Base-by-base conservation (phyloP, 2,888 invertebrate species). In the Sicus ferrugineus region DNA sequence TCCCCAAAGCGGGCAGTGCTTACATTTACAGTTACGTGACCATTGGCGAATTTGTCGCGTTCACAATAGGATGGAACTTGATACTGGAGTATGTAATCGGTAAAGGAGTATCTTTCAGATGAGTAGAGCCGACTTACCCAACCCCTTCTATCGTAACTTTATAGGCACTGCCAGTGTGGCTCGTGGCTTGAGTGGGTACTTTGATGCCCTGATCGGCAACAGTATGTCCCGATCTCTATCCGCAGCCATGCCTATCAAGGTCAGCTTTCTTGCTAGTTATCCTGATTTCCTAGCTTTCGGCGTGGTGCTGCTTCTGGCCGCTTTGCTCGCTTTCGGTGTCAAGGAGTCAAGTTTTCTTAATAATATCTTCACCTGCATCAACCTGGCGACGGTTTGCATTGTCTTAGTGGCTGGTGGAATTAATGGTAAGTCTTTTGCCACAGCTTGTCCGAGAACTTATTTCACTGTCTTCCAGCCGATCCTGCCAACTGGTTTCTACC, bases 301-400 rank as follows among this genome's bases (percentile, higher is more conserved):
- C 5, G 87, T 92, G 75, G 88, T 93, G 0, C 75, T 91, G 59
- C 73, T 91, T 5, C 79, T 92, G 59, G 87, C 89, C 84, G 88
- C 86, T 4, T 78, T 94, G 1, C 86, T 94, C 54, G 88, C 90
- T 0, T 85, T 90, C 68, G 94, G 94, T 1, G 94, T 93, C 30
- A 91, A 88, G 77, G 94, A 94, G 84, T 94, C 94, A 0, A 93
- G 96, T 2, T 88, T 90, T 63, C 86, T 97, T 72, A 98, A 98
- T 87, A 97, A 96, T 81, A 86, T 96, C 56, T 97, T 98, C 83
- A 97, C 97, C 0, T 88, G 89, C 0, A 88, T 97, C 19, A 98
- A 98, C 86, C 84, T 98, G 74, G 74, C 89, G 0, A 95, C 97
- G 0, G 93, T 98, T 46, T 75, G 89, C 7, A 90, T 93, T 67